A percentile compares a stretch with the other conserved stretches of the same genome.
Conservation (phyloP, 37 sponge, comb jelly and placozoan species). For the Diacarnus erythraeanus region DNA sequence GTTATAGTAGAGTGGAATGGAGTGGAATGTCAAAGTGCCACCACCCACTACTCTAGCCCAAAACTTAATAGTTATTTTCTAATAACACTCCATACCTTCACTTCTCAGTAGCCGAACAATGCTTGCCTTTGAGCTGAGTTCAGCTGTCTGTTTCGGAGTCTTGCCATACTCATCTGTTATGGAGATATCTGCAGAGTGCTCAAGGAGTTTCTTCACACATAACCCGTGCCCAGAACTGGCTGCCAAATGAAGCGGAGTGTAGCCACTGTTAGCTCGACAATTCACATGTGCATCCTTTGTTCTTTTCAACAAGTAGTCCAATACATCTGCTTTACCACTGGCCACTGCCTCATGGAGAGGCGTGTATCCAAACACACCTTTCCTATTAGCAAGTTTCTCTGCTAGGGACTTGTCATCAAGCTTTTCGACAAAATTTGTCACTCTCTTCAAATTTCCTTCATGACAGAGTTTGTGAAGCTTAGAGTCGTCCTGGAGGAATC, state of each 20-base stretch:
- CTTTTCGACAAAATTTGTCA: slow-evolving; percentile 42
- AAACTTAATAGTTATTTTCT: too few species aligned
- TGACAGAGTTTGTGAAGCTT: slow-evolving; percentile 63
- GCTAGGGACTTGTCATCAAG: slow-evolving; percentile 19
- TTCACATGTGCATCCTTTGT: slow-evolving; percentile 58
- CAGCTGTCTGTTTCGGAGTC: slow-evolving; percentile 78
- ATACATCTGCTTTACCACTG: slow-evolving; percentile 51
- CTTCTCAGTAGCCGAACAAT: slow-evolving; percentile 46
- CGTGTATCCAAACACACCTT: slow-evolving; percentile 88
- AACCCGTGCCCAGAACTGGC: slow-evolving; percentile 67
- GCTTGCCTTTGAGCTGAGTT: slow-evolving; percentile 60
- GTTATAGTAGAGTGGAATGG: too few species aligned
- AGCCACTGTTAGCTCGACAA: slow-evolving; percentile 74
- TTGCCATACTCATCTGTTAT: slow-evolving; percentile 68
- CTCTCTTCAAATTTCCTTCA: slow-evolving; percentile 54
- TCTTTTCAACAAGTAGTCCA: slow-evolving; percentile 42
- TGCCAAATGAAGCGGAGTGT: slow-evolving; percentile 86
- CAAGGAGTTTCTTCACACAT: slow-evolving; percentile 64
- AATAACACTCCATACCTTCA: slow-evolving; percentile 47
- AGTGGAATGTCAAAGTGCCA: too few species aligned
- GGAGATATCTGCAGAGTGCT: slow-evolving; percentile 59
- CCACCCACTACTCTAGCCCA: too few species aligned
- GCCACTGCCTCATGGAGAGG: slow-evolving; percentile 82
- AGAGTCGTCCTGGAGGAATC: slow-evolving; percentile 50
- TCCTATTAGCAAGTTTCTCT: slow-evolving; percentile 40